A percentile compares a stretch with the other conserved stretches of the same genome.
Evolutionary conservation across 2,888 invertebrate genomes (phyloP).

Genomic region (Hypselothyrea guttata): DNA sequence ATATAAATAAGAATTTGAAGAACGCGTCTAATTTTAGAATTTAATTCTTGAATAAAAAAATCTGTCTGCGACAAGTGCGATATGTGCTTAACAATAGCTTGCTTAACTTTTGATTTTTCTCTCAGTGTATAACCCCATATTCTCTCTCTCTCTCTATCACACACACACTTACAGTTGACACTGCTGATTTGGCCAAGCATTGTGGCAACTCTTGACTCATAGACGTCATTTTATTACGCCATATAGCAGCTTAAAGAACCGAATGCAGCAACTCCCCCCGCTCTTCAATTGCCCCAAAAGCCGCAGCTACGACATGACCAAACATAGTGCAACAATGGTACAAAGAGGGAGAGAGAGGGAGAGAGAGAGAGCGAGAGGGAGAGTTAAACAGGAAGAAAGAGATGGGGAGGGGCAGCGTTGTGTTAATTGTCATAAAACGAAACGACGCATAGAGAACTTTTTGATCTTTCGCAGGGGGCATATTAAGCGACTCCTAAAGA

Average conservation of each 20-base stretch:
- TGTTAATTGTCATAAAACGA: slow-evolving; percentile 74
- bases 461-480: slow-evolving; percentile 1
- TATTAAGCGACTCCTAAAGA: neutral
- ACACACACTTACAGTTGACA: slow-evolving; percentile 11
- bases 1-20: too few relatives aligned
- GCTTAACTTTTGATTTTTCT: too few relatives aligned
- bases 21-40: too few relatives aligned
- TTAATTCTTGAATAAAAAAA: too few relatives aligned
- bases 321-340: slow-evolving; percentile 6
- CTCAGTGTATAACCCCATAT: too few relatives aligned
- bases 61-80: too few relatives aligned
- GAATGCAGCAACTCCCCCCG: slow-evolving; percentile 18
- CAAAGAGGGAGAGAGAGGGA: neutral
- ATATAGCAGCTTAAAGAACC: slow-evolving; percentile 28
- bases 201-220: slow-evolving; percentile 28
- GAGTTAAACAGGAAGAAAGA: too few relatives aligned
- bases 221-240: slow-evolving; percentile 60
- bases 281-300: neutral
- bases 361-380: neutral
- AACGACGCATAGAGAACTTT: slow-evolving; percentile 54
- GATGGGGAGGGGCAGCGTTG: slow-evolving; percentile 19
- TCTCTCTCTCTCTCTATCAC: too few relatives aligned
- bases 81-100: too few relatives aligned
- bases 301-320: slow-evolving; percentile 24
- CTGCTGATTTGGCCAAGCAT: slow-evolving; percentile 14